These are phyloP conservation scores for Leptopterna dolabrata DNA, from an alignment of 2,888 invertebrate species.

Conservation along the genomic window DNA sequence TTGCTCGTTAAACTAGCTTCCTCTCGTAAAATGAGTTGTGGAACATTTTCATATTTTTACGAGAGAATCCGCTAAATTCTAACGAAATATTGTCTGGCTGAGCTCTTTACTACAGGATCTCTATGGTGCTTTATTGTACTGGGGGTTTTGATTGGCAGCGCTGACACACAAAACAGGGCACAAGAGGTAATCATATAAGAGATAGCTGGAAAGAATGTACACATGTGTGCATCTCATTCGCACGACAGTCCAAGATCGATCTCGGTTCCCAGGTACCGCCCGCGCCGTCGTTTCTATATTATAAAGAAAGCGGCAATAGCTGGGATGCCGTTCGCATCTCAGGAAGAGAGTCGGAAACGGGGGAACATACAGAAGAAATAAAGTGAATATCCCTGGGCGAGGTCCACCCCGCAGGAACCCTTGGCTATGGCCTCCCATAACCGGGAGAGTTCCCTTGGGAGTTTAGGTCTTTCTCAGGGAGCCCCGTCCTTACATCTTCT, in stretches of 20 bases:
- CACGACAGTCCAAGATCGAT: conserved; percentile 46
- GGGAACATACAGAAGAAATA: conserved; percentile 35
- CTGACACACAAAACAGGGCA: background rate
- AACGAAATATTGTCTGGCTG: background rate
- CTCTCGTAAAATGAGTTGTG: background rate
- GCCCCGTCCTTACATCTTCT: conserved; percentile 36
- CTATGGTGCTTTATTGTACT: background rate
- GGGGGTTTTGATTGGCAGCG: background rate
- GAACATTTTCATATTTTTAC: background rate
- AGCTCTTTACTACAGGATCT: background rate
- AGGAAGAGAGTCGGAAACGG: background rate
- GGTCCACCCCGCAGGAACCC: conserved; percentile 43
- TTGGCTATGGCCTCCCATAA: conserved; percentile 37
- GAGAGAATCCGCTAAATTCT: background rate
- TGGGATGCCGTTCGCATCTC: background rate
- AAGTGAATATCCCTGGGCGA: conserved; percentile 32
- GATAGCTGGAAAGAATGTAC: background rate
- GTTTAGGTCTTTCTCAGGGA: background rate
- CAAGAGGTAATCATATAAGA: conserved; percentile 21
- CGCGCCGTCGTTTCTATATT: background rate
- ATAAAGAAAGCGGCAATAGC: conserved; percentile 21
- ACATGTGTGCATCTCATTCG: conserved; percentile 48
- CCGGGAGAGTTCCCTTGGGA: conserved; percentile 37
- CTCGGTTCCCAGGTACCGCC: background rate
- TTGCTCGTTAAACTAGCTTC: too few species aligned